Evolutionary conservation across 2,888 invertebrate genomes (phyloP).

Genomic region (Daptonema setosum): DNA sequence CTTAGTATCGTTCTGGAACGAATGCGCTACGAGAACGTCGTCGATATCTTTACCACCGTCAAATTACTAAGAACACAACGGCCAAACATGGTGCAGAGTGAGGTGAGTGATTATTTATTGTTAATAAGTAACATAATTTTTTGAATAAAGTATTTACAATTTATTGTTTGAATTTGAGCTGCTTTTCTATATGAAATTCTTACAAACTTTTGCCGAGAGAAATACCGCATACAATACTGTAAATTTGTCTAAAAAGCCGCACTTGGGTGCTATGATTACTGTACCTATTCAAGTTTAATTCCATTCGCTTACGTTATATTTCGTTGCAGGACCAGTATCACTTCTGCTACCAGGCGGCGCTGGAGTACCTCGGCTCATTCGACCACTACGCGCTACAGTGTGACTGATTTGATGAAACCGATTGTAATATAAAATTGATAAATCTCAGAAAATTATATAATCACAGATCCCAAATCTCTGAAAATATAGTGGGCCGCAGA

Average conservation of each 20-base stretch:
- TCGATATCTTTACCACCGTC: slow-evolving; percentile 96
- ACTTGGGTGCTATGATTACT: no score
- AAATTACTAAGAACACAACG: slow-evolving; percentile 90
- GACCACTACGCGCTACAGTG: slow-evolving; percentile 42
- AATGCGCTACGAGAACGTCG: slow-evolving; percentile 94
- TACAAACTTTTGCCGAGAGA: no score
- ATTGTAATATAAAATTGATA: no score
- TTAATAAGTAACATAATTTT: neutral
- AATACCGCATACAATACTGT: no score
- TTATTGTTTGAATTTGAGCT: no score
- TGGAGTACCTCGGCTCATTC: slow-evolving; percentile 92
- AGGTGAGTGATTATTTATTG: slow-evolving; percentile 41
- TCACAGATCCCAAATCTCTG: no score
- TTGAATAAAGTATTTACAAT: slow-evolving; percentile 6
- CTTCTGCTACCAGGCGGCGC: slow-evolving; percentile 93
- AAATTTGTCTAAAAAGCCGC: no score
- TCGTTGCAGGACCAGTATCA: slow-evolving; percentile 65
- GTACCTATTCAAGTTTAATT: no score
- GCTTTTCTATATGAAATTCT: no score
- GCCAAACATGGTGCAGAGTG: slow-evolving; percentile 98
- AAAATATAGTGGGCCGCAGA: no score
- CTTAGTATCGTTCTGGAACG: slow-evolving; percentile 89
- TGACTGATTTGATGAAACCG: neutral
- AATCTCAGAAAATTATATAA: no score
- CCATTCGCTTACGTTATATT: neutral